These are phyloP conservation scores for Drosophila ohnishii DNA, from an alignment of 1,140 invertebrate species.

Conservation along the genomic window DNA sequence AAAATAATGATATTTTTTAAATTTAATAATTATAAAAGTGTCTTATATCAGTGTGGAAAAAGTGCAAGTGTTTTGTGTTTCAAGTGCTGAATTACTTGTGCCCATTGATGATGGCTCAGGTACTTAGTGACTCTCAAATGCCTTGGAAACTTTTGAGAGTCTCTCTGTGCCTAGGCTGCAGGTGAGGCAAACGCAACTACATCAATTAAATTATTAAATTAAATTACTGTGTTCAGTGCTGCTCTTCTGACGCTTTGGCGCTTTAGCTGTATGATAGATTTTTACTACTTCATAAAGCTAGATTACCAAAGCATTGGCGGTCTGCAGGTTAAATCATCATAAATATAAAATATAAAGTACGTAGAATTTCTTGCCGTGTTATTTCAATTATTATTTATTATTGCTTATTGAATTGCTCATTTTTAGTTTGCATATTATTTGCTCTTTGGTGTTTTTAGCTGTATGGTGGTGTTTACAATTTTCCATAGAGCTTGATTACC, in stretches of 20 bases:
- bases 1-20: constrained; percentile 24
- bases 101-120: constrained; percentile 84
- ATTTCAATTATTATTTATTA: constrained; percentile 14
- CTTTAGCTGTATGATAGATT: constrained; percentile 96
- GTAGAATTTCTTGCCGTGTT: background rate
- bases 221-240: background rate
- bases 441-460: constrained; percentile 83
- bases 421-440: constrained; percentile 81
- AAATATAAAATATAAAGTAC: background rate
- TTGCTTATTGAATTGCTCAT: constrained; percentile 30
- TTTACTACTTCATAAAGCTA: constrained; percentile 92
- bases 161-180: constrained; percentile 84
- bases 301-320: constrained; percentile 94
- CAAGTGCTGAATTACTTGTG: background rate
- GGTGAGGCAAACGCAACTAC: constrained; percentile 25
- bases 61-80: background rate
- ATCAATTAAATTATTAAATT: background rate
- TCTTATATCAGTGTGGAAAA: background rate
- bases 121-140: constrained; percentile 92
- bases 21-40: background rate
- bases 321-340: constrained; percentile 33
- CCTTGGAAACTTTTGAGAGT: constrained; percentile 83
- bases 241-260: constrained; percentile 91
- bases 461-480: constrained; percentile 67
- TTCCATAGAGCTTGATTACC: constrained; percentile 83